Evolutionary conservation across 2,797 vertebrate species (phyloP).

Genomic region (Pipistrellus pipistrellus): DNA sequence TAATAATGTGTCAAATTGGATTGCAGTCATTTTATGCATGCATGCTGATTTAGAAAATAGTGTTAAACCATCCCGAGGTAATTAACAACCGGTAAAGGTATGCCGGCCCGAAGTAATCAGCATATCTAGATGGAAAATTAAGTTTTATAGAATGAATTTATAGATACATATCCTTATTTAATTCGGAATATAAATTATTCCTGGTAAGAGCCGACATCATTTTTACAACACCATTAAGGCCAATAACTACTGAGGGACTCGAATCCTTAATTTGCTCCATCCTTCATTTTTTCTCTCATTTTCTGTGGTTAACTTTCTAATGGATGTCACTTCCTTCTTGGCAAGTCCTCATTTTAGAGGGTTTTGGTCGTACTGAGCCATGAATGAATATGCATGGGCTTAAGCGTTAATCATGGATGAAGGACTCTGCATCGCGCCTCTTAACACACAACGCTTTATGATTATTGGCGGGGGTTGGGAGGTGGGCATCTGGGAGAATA

Average conservation of each 20-base stretch:
- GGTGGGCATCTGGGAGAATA: neutral
- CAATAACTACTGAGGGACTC: conserved; percentile 81
- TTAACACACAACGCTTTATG: conserved; percentile 68
- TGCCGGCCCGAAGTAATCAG: conserved; percentile 83
- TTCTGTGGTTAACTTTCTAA: conserved; percentile 74
- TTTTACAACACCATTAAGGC: conserved; percentile 83
- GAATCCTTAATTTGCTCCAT: conserved; percentile 77
- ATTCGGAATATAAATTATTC: conserved; percentile 86
- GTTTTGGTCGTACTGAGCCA: conserved; percentile 66
- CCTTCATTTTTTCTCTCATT: conserved; percentile 73
- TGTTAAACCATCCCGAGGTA: conserved; percentile 87
- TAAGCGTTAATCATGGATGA: conserved; percentile 72
- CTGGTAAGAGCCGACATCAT: conserved; percentile 79
- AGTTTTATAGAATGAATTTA: conserved; percentile 87
- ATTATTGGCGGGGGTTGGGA: neutral
- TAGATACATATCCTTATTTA: conserved; percentile 84
- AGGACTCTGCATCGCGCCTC: conserved; percentile 68
- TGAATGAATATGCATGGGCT: conserved; percentile 68
- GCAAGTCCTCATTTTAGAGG: conserved; percentile 65
- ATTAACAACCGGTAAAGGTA: conserved; percentile 90
- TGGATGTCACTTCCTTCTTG: conserved; percentile 70
- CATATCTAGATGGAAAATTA: conserved; percentile 87
- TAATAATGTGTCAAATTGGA: conserved; percentile 93
- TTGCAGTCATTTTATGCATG: conserved; percentile 91
- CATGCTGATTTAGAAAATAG: conserved; percentile 90